Evolutionary conservation across 2,797 vertebrate genomes (phyloP).

Genomic region (Petrocephalus schoutedeni): DNA sequence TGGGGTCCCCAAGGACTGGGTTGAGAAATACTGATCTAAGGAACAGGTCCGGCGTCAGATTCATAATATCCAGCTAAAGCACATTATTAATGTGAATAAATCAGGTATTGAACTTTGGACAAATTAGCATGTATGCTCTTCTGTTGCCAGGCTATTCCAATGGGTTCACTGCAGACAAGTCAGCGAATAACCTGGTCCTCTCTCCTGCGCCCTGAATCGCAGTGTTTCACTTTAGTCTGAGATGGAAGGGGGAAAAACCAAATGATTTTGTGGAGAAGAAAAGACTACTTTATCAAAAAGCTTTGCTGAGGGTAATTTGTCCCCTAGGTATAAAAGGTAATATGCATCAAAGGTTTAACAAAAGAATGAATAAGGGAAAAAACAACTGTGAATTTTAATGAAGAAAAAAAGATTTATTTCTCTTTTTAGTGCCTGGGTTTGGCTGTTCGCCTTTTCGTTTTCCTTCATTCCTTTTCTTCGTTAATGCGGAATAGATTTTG

Average conservation of each 20-base stretch:
- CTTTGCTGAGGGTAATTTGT: background rate
- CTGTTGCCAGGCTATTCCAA: background rate
- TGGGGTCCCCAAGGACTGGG: background rate
- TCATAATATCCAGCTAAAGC: background rate
- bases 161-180: background rate
- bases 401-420: slow-evolving; percentile 11
- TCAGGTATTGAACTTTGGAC: background rate
- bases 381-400: background rate
- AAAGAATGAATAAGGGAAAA: background rate
- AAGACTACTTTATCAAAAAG: slow-evolving; percentile 1
- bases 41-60: background rate
- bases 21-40: background rate
- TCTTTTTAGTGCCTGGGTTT: background rate
- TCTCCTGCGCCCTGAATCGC: background rate
- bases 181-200: background rate
- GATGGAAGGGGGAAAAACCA: background rate
- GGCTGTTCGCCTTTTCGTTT: background rate
- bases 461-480: background rate
- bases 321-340: background rate
- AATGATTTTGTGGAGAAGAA: background rate
- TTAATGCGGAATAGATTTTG: background rate
- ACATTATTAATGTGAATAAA: background rate
- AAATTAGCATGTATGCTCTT: background rate
- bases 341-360: slow-evolving; percentile 2
- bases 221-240: background rate